Evolutionary conservation across 2,888 invertebrate species (phyloP).

Genomic region (Dryocosmus kuriphilus): DNA sequence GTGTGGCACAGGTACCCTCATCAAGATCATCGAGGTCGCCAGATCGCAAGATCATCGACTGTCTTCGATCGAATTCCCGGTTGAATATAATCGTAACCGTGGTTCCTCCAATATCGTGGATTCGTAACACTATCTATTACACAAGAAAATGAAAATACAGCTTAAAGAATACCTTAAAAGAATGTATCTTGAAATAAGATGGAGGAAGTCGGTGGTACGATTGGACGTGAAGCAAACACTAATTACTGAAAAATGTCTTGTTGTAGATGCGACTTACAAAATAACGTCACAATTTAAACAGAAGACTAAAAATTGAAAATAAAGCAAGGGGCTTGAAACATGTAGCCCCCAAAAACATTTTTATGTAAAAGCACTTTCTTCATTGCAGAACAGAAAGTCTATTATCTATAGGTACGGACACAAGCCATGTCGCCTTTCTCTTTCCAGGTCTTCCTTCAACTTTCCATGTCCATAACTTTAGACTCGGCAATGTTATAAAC

Average conservation of each 20-base stretch:
- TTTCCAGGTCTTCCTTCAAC: too few species aligned
- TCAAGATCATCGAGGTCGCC: constrained; percentile 66
- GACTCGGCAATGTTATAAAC: too few species aligned
- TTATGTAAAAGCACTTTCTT: too few species aligned
- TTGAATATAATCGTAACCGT: constrained; percentile 64
- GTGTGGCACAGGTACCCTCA: constrained; percentile 76
- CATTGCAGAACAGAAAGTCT: too few species aligned
- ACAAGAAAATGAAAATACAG: not conserved
- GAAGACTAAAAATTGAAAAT: too few species aligned
- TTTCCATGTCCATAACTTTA: too few species aligned
- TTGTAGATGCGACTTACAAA: not conserved
- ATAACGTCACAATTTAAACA: too few species aligned
- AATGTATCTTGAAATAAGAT: not conserved
- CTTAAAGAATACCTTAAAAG: not conserved
- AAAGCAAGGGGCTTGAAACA: too few species aligned
- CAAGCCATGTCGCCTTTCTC: too few species aligned
- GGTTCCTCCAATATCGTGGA: constrained; percentile 58
- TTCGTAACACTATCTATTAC: constrained; percentile 44
- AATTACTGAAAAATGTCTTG: not conserved
- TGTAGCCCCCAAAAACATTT: too few species aligned
- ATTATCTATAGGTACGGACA: too few species aligned
- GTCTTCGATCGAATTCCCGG: constrained; percentile 57
- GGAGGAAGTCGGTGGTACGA: constrained; percentile 4
- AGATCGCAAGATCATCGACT: constrained; percentile 57
- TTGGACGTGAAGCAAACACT: not conserved